Percentiles rank a stretch among this genome's conserved stretches.
These are phyloP conservation scores for Montipora sp. DNA, from an alignment of 64 coral and sea anemone genomes.

Conservation along the genomic window DNA sequence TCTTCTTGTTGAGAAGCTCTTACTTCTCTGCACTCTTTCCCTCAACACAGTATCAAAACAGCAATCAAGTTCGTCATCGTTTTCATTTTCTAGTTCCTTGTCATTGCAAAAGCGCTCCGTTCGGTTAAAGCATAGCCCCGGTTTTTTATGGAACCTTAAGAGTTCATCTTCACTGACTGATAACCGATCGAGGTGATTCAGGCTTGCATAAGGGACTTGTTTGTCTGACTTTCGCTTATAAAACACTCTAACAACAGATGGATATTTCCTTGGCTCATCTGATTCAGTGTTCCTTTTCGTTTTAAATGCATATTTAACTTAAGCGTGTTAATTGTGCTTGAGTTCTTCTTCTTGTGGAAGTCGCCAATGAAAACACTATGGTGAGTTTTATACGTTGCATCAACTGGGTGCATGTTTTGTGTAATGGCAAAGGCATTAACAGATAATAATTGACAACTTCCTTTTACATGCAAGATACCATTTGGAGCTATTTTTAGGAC, in stretches of 20 bases:
- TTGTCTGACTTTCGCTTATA: background rate
- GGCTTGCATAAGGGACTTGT: slow-evolving; percentile 13
- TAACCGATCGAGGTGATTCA: background rate
- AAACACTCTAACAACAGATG: slow-evolving; percentile 7
- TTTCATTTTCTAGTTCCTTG: background rate
- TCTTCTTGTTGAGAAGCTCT: slow-evolving; percentile 16
- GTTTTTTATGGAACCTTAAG: background rate
- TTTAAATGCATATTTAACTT: slow-evolving; percentile 16
- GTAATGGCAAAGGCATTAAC: slow-evolving; percentile 1
- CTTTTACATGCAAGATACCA: slow-evolving; percentile 26
- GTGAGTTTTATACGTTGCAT: background rate
- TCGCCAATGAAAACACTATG: background rate
- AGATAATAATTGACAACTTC: slow-evolving; percentile 20
- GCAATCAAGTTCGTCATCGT: slow-evolving; percentile 14
- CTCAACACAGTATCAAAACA: background rate
- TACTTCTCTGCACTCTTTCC: slow-evolving; percentile 11
- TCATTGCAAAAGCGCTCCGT: background rate
- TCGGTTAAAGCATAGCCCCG: background rate
- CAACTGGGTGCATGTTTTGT: background rate
- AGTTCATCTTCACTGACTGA: slow-evolving; percentile 17
- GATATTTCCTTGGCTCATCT: background rate
- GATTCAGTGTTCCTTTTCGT: background rate
- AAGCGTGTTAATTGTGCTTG: slow-evolving; percentile 5
- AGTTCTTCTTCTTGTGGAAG: background rate
- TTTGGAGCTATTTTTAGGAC: slow-evolving; percentile 26